Base-by-base conservation (phyloP, 2,797 vertebrate genomes). In the Enteromius anoplus region DNA sequence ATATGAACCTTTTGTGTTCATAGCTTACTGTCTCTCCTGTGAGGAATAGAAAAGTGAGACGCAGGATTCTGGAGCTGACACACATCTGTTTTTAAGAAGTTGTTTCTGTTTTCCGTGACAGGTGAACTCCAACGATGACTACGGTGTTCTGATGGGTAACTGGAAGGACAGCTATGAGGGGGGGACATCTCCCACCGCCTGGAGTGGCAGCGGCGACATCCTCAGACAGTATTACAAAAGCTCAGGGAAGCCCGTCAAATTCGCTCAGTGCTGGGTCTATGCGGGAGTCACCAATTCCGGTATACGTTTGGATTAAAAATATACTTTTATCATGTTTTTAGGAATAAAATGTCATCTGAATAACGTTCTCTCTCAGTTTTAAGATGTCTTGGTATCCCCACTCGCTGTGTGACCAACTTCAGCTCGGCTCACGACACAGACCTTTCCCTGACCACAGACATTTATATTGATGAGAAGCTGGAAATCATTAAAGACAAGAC, bases 341-440 rank as follows among this genome's bases (percentile, higher is more conserved):
- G n/a, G 55, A 58, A 58, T 12, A 23, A 58, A 58, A 58, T 58
- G 55, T 23, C 11, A 2, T 11, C 55, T 58, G 23, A 58, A 23
- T 58, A 23, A 23, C 3, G 4, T 2, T 58, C n/a, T 58, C 9
- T 32, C 0, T 75, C 90, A 98, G 97, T 97, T 71, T 91, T 98
- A 77, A 94, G 97, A 11, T 97, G 97, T 88, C 93, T 98, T 21
- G 97, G 97, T 29, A 92, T 98, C 1, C 94, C 97, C 0, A 90
- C 95, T 5, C 96, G 97, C 6, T 97, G 96, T 0, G 92, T 98
- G 72, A 98, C 96, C 88, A 98, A 98, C 95, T 98, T 97, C 93
- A 96, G 95, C 91, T 98, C 97, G 0, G 97, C 97, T 0, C 97
- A 98, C 0, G 97, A 98, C 88, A 97, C 97, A 0, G 97, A 98